Base-by-base conservation (phyloP, 2,888 invertebrate species). In the Thalpophila matura region DNA sequence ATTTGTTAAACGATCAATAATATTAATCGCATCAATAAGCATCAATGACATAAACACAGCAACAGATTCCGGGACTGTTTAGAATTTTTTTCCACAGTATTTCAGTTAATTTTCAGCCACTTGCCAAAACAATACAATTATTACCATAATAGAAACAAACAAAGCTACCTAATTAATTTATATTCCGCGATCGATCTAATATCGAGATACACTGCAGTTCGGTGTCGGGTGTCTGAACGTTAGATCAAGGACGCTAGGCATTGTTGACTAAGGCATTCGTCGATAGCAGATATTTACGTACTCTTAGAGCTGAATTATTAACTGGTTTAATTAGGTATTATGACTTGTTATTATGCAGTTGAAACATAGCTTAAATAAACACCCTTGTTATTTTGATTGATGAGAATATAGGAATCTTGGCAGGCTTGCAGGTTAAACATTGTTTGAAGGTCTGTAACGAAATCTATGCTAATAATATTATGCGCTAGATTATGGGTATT, bases 141-240 rank as follows among this genome's bases (percentile, higher is more conserved):
- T 69, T 67, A 67, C 10, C 67, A 67, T 67, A 67, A 77, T 78
- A 65, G 60, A 77, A 77, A 77, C 77, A 77, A 77, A 78, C 78
- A 77, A 49, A 59, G 57, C 57, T 72, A 59, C 54, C 57, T 72
- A 78, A 78, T 77, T 69, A 75, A 77, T 78, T 61, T 63, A 74
- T 69, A 74, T 58, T 59, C 55, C 6, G 67, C 61, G 57, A 67
- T 76, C 40, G 73, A 76, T 76, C 66, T 56, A 53, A 37, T 69
- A 63, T 65, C 75, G 54, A 61, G 78, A 75, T 74, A 63, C 54
- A 50, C 61, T 59, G n/a, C 50, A 60, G 68, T 62, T 59, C 29
- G 67, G 62, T 62, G 59, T 66, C 66, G 47, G 33, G 74, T 74
- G 54, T 55, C 60, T 50, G 47, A 61, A 59, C 61, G 38, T 60